Conservation (phyloP, 2,797 vertebrate species). For the Alauda arvensis region DNA sequence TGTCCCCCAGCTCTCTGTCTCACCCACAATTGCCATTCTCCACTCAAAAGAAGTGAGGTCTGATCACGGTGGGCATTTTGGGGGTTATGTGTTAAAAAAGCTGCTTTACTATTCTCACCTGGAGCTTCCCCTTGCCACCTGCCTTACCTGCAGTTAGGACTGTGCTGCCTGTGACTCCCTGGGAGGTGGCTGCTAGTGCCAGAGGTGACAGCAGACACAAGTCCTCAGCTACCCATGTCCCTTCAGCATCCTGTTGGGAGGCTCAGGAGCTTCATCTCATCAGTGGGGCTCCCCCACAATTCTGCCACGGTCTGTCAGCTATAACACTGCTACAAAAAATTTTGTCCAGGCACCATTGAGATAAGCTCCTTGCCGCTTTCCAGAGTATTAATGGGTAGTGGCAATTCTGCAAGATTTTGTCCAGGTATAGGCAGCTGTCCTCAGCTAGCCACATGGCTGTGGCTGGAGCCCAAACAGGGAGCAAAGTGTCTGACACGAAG, state of each 20-base stretch:
- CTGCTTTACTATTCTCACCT: neutral
- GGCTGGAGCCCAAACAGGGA: neutral
- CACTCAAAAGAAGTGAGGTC: neutral
- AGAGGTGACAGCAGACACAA: neutral
- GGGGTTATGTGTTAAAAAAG: neutral
- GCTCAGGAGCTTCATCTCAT: neutral
- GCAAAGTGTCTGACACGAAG: neutral
- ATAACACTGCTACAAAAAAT: neutral
- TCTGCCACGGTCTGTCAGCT: accelerated
- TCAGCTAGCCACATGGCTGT: neutral
- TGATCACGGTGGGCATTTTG: neutral
- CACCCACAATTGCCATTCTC: neutral
- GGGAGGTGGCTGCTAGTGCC: neutral
- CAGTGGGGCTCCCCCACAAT: neutral
- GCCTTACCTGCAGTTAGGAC: neutral
- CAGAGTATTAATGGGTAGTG: neutral
- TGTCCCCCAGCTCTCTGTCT: neutral
- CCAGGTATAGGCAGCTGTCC: neutral
- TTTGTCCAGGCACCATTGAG: neutral
- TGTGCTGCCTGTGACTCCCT: neutral
- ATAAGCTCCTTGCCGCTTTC: neutral
- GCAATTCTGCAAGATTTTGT: neutral
- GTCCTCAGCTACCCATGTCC: neutral
- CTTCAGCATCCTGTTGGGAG: neutral
- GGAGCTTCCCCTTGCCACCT: neutral